Base-by-base conservation (phyloP, 2,113 vertebrate species). In the Pithys albifrons region DNA sequence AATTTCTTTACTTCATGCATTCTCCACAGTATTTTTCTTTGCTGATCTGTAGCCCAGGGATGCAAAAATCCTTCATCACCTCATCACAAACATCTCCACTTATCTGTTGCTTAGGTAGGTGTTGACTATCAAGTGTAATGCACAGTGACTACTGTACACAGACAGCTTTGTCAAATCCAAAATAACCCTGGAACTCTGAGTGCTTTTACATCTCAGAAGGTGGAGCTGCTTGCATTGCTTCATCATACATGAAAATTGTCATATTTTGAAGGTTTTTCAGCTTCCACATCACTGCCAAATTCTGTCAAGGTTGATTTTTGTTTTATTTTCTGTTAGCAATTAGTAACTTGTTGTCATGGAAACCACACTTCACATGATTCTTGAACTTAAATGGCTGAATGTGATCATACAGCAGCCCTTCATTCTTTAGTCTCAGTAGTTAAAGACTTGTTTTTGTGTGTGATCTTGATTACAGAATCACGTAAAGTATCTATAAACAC, bases 271-370 rank as follows among this genome's bases (percentile, higher is more conserved):
- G 73, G 66, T 58, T 95, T 97, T 95, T 70, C 33, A 93, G 70
- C 49, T 92, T 92, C 80, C 76, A 95, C 84, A 66, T 96, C 92
- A 93, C 92, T 94, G 95, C 92, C 96, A 97, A 93, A 97, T 97
- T 94, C 91, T 5, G 19, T 93, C 93, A 98, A 93, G 95, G 95
- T 95, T 98, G 96, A 97, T 97, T 98, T 98, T 98, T 96, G 92
- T 90, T 97, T 98, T 97, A 96, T 96, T 98, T 98, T 97, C 96
- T 97, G 93, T 95, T 97, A 29, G 89, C 97, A 98, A 98, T 98
- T 98, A 98, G 96, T 96, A 95, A 93, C 93, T 98, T 96, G 98
- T 98, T 98, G 98, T 94, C 97, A 98, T 98, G 97, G 98, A 96
- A 98, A 98, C 98, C 93, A 97, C 67, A 89, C 94, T 98, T 98